Base-by-base conservation (phyloP, 2,797 vertebrate species). In the Channa striata region DNA sequence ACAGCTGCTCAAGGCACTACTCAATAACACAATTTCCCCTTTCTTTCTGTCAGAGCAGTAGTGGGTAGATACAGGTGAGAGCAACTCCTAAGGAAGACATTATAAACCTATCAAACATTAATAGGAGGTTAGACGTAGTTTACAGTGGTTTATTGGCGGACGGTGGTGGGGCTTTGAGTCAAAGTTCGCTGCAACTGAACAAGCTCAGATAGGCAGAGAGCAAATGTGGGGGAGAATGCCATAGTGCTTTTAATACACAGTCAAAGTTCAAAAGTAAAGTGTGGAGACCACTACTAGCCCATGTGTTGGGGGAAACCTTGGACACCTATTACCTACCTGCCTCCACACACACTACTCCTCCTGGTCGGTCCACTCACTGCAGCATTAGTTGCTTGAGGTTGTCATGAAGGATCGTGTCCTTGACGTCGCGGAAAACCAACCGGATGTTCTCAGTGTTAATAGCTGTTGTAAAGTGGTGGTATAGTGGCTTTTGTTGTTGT, bases 311-410 rank as follows among this genome's bases (percentile, higher is more conserved):
- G 80, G 67, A 30, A 80, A 80, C 71, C 60, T 13, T 21, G 10
- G 36, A 37, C 36, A 37, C 36, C 51, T 78, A 33, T 49, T 33
- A 44, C 57, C 51, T 39, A 30, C 39, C 12, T 13, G 39, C 39
- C 39, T 14, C 39, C 1, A 4, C 39, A 14, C 39, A 40, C 2
- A 16, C 17, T 6, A 14, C 42, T 16, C 66, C 47, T 40, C 49
- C 65, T 40, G 2, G 21, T 40, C 73, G 5, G 14, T 52, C 44
- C 70, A 19, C 74, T 99, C 95, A 99, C 95, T 99, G 96, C 68
- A 99, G 93, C 96, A 99, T 99, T 5, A 99, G 95, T 94, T 98
- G 97, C 89, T 98, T 99, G 91, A 99, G 97, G 95, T 99, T 99
- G 93, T 99, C 97, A 2, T 99, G 97, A 68, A 99, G 95, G 91